Conservation (phyloP, 2,888 invertebrate species). For the Heliconius cydno region DNA sequence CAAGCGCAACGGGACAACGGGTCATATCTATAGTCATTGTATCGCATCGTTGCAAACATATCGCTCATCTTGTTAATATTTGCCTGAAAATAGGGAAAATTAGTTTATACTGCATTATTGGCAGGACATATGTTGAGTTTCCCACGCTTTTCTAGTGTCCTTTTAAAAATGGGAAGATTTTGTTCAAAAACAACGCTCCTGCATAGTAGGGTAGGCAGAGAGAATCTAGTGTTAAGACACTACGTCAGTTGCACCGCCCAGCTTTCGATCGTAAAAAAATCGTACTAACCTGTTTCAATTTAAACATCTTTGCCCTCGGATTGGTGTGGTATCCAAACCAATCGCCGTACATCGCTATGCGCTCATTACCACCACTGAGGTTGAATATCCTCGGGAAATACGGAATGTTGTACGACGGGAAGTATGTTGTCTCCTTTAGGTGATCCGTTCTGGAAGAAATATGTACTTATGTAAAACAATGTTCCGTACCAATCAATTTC, state of each 20-base stretch:
- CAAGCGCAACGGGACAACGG: slow-evolving; percentile 87
- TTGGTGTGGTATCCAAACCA: slow-evolving; percentile 86
- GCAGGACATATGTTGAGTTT: too few relatives aligned
- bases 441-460: slow-evolving; percentile 58
- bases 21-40: slow-evolving; percentile 88
- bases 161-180: too few relatives aligned
- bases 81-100: slow-evolving; percentile 60
- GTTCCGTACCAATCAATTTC: too few relatives aligned
- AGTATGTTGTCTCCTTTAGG: slow-evolving; percentile 75
- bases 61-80: slow-evolving; percentile 81
- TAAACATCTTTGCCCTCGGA: slow-evolving; percentile 86
- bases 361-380: slow-evolving; percentile 83
- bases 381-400: slow-evolving; percentile 86
- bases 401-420: slow-evolving; percentile 89
- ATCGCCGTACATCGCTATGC: slow-evolving; percentile 76
- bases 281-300: slow-evolving; percentile 40
- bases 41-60: slow-evolving; percentile 85
- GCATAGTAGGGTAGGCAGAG: too few relatives aligned
- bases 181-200: too few relatives aligned
- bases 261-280: too few relatives aligned
- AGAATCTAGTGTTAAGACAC: too few relatives aligned
- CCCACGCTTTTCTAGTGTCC: too few relatives aligned
- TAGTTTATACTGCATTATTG: not conserved
- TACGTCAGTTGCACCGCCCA: too few relatives aligned
- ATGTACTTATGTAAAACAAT: not conserved